Evolutionary conservation across 2,113 vertebrate genomes (phyloP), one percentile per base, ranked within the genome.

Genomic region (Probosciger aterrimus): DNA sequence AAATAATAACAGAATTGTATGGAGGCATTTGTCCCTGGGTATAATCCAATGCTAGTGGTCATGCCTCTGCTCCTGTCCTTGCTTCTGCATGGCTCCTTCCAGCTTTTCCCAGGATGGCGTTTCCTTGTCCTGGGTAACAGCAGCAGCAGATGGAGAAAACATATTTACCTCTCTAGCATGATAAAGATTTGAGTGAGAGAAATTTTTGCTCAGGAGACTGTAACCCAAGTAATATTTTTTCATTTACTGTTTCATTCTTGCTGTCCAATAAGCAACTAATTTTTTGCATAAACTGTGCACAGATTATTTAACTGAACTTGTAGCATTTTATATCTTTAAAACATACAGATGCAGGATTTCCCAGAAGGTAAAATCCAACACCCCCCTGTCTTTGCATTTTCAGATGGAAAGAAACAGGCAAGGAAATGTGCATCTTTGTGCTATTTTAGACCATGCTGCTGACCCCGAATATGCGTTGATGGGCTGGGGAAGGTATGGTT

Each of bases 131-230:
- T 59, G 25, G 31, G 4, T 37, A 70, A 43, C 62, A 65, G 59
- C 63, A 87, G 50, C 64, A 95, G 71, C 88, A 94, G 60, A 75
- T 86, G 91, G 88, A 88, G 76, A 47, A 82, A 59, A 53, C 31
- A 24, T 39, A 15, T 79, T 90, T 59, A 30, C 46, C 9, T 92
- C 71, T 70, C 14, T 44, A 46, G 64, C 0, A 0, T 70, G 86
- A 44, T 2, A 53, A 64, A 57, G 37, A 46, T 41, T 46, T 62
- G 59, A 74, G 62, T 28, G 64, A 82, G 70, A 59, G 30, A 11
- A 49, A 28, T 37, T 91, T 16, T 33, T 44, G 28, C 47, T 76
- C 31, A 53, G 59, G 41, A 76, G 47, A 17, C 35, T 55, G 33
- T 22, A 82, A 68, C 41, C 27, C 41, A 37, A 70, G 16, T 8